Base-by-base conservation (phyloP, 92 coral and sea anemone genomes). In the Zoanthus sansibaricus region DNA sequence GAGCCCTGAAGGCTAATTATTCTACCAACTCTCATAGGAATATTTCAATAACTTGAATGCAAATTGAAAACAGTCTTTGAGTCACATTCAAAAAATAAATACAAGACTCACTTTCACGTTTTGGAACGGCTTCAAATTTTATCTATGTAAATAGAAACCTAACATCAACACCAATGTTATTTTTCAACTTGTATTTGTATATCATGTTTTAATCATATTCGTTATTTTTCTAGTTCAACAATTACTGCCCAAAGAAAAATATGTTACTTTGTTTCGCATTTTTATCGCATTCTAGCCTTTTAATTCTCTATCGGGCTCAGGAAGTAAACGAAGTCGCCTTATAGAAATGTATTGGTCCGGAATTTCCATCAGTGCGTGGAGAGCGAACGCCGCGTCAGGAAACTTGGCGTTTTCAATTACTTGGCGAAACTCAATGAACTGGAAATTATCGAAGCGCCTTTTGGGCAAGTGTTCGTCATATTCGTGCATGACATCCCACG, bases 401-500 rank as follows among this genome's bases (percentile, higher is more conserved):
- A 82, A 91, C 42, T 92, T 93, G 8, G 92, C 92, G 10, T 88
- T 91, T 16, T 80, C 89, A 75, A 71, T 84, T 7, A 87, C 92
- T 31, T 92, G 95, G 12, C 90, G 75, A 75, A 88, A 97, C 48
- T 97, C 99, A 13, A 97, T 88, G 86, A 97, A 97, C 89, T 97
- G 99, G 83, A 97, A 97, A 87, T 97, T 97, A 84, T 97, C 99
- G 67, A 97, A 97, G 6, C 96, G 91, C 76, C 99, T 87, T 62
- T 92, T 91, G 3, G 99, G 98, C 71, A 97, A 82, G 3, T 80
- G 58, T 42, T 95, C 97, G 61, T 97, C 99, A 77, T 97, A 97
- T 37, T 94, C 96, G 52, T 91, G 94, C 99, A 97, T 97, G 7
- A 93, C 91, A 37, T 97, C 97, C 99, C 99, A 97, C 1, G 99